Conservation (phyloP, 2,113 vertebrate genomes). For the Romanogobio albipinnatus region DNA sequence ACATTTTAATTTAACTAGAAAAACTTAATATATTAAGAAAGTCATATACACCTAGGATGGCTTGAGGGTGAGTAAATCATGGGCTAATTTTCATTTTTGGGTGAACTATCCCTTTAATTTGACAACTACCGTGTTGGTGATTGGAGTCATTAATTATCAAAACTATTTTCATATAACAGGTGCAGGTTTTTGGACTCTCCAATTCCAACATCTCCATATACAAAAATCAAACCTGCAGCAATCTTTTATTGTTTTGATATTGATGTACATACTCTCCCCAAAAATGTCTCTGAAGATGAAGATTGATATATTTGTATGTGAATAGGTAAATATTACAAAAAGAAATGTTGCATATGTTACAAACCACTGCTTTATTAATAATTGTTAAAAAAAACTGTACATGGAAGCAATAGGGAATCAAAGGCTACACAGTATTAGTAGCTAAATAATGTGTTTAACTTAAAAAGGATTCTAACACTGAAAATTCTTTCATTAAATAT, state of each 20-base stretch:
- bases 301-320: too few relatives aligned
- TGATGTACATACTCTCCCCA: background rate
- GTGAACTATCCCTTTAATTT: too few relatives aligned
- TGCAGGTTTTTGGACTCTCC: background rate
- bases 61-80: too few relatives aligned
- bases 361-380: slow-evolving; percentile 69
- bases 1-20: too few relatives aligned
- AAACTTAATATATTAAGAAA: too few relatives aligned
- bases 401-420: slow-evolving; percentile 49
- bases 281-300: too few relatives aligned
- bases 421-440: slow-evolving; percentile 38
- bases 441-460: slow-evolving; percentile 1
- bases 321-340: too few relatives aligned
- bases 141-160: too few relatives aligned
- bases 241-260: background rate
- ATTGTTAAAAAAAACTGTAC: slow-evolving; percentile 74
- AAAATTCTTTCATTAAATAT: slow-evolving; percentile 73
- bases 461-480: slow-evolving; percentile 57
- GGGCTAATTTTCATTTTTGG: too few relatives aligned
- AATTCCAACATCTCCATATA: background rate
- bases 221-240: background rate
- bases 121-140: too few relatives aligned
- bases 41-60: too few relatives aligned
- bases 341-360: background rate
- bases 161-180: background rate